Conservation (phyloP, 2,888 invertebrate species). For the Erebia palarica region DNA sequence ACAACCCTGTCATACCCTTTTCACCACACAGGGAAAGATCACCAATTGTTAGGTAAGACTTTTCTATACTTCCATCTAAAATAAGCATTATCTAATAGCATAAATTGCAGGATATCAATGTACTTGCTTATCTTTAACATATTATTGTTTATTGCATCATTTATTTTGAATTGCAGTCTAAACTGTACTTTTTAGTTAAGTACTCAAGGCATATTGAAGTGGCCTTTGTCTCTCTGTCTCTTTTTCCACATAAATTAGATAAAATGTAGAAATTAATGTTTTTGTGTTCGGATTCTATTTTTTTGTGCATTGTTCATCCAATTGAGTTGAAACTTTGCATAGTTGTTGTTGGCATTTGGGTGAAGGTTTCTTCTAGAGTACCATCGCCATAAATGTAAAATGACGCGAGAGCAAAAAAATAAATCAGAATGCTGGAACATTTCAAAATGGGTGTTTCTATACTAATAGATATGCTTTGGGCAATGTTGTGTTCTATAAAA, state of each 20-base stretch:
- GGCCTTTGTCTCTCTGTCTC: too few relatives aligned
- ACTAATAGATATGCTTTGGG: not conserved
- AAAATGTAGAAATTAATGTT: too few relatives aligned
- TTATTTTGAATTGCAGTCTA: too few relatives aligned
- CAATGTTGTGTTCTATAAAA: not conserved
- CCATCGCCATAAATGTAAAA: too few relatives aligned
- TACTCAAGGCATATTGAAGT: too few relatives aligned
- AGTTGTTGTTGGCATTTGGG: too few relatives aligned
- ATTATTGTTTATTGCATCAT: not conserved
- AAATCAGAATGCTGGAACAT: not conserved
- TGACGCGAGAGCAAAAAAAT: not conserved
- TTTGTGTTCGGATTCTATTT: too few relatives aligned
- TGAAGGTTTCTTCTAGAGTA: too few relatives aligned
- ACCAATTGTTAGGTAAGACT: slow-evolving; percentile 61
- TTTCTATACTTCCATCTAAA: not conserved
- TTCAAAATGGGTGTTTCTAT: not conserved
- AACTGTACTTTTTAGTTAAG: too few relatives aligned
- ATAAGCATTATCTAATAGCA: not conserved
- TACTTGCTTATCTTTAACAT: not conserved
- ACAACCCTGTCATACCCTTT: slow-evolving; percentile 57
- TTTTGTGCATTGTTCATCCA: too few relatives aligned
- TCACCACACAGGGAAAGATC: slow-evolving; percentile 75
- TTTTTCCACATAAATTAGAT: too few relatives aligned
- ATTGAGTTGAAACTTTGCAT: too few relatives aligned
- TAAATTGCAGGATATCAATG: not conserved